phyloP scores from a whole-genome alignment of 2,113 vertebrate genomes.

The Chamaea fasciata region DNA sequence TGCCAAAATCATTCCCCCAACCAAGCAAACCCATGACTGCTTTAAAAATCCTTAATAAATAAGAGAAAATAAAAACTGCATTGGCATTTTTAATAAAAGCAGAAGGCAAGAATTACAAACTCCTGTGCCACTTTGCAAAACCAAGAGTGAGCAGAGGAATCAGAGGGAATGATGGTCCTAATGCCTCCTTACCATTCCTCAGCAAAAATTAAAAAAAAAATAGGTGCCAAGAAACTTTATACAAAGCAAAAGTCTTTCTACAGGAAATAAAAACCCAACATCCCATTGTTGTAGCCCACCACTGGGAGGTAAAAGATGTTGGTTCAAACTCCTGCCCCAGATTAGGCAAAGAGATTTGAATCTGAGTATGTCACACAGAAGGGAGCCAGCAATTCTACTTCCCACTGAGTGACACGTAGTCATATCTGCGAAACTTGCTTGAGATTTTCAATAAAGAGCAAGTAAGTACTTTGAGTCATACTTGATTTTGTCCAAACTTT shows the following conservation, averaged over 20 bases:
- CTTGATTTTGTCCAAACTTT: not conserved
- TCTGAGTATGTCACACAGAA: not conserved
- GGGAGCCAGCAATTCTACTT: not conserved
- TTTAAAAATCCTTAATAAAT: not conserved
- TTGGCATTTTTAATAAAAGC: not conserved
- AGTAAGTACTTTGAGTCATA: not conserved
- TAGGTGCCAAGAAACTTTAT: not conserved
- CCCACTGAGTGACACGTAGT: not conserved
- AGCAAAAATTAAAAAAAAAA: not conserved
- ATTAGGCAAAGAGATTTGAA: not conserved
- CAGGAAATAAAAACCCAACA: not conserved
- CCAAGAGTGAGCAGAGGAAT: not conserved
- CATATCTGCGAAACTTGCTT: not conserved
- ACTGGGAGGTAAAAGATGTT: not conserved
- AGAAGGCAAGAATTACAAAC: not conserved
- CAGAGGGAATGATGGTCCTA: not conserved
- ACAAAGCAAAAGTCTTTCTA: not conserved
- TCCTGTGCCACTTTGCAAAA: not conserved
- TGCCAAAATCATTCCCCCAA: not conserved
- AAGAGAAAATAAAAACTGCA: not conserved
- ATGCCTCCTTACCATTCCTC: not conserved
- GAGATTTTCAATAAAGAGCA: not conserved
- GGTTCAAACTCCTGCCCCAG: not conserved
- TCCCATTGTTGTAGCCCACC: not conserved
- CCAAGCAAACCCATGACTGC: not conserved